Evolutionary conservation across 2,113 vertebrate species (phyloP).

Genomic region (Microtus pennsylvanicus): DNA sequence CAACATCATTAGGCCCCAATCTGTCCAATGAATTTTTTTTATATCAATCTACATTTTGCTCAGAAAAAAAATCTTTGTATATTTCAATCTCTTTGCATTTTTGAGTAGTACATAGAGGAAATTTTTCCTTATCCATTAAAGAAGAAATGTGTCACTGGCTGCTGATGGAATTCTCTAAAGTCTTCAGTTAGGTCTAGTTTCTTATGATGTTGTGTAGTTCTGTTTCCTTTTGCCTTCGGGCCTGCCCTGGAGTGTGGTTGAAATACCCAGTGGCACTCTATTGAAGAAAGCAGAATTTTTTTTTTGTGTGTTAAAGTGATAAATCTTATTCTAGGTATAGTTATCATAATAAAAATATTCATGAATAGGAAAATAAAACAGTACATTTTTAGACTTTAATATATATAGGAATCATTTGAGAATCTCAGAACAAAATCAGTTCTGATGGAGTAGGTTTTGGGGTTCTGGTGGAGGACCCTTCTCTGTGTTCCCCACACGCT

Average conservation of each 20-base stretch:
- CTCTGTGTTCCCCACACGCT: neutral
- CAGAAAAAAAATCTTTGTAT: neutral
- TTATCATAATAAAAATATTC: neutral
- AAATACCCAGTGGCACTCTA: neutral
- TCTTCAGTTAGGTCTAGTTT: neutral
- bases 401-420: neutral
- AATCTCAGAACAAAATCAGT: neutral
- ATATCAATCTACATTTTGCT: neutral
- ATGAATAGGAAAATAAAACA: neutral
- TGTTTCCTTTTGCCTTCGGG: neutral
- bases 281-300: neutral
- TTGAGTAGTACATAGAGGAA: neutral
- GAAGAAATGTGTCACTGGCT: neutral
- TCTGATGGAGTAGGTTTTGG: neutral
- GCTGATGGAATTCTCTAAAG: neutral
- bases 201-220: neutral
- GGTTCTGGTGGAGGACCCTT: neutral
- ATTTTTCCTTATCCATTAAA: neutral
- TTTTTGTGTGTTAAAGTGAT: neutral
- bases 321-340: neutral
- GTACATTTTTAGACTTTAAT: neutral
- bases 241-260: neutral
- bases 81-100: neutral
- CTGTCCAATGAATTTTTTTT: neutral
- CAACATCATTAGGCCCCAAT: neutral